Evolutionary conservation across 2,113 vertebrate genomes (phyloP).

Genomic region (Erinaceus europaeus): DNA sequence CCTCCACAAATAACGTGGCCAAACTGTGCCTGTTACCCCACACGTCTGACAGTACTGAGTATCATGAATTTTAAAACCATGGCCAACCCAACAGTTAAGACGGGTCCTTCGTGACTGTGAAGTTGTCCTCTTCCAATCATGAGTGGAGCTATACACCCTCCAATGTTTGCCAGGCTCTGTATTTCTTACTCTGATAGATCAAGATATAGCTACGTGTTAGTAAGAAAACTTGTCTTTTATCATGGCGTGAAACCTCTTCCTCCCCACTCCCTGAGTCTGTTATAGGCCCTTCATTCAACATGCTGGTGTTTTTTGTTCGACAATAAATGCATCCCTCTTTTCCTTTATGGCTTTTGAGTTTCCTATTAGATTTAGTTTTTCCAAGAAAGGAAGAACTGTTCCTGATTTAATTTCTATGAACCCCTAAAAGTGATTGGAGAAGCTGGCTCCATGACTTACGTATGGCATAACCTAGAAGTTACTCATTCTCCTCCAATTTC

Average conservation of each 20-base stretch:
- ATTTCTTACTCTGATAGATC: background rate
- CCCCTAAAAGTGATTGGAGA: background rate
- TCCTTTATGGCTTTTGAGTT: slow-evolving; percentile 27
- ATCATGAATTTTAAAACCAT: background rate
- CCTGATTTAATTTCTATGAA: slow-evolving; percentile 26
- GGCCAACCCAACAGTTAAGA: no score
- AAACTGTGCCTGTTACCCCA: background rate
- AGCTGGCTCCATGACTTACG: background rate
- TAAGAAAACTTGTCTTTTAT: no score
- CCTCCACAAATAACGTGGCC: background rate
- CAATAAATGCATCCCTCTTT: slow-evolving; percentile 6
- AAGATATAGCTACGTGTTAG: no score
- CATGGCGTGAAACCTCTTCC: no score
- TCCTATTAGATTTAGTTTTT: slow-evolving; percentile 9
- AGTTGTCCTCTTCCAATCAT: no score
- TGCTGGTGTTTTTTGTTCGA: background rate
- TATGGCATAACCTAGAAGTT: background rate
- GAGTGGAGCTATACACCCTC: no score
- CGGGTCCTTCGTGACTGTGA: no score
- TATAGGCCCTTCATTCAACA: background rate
- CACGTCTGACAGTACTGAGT: background rate
- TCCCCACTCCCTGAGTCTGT: background rate
- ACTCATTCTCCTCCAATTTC: background rate
- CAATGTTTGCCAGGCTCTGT: no score
- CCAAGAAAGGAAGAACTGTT: background rate